A percentile compares a stretch with the other conserved stretches of the same genome.
Conservation (phyloP, 1,140 invertebrate genomes). For the Brachionus rotundiformis region DNA sequence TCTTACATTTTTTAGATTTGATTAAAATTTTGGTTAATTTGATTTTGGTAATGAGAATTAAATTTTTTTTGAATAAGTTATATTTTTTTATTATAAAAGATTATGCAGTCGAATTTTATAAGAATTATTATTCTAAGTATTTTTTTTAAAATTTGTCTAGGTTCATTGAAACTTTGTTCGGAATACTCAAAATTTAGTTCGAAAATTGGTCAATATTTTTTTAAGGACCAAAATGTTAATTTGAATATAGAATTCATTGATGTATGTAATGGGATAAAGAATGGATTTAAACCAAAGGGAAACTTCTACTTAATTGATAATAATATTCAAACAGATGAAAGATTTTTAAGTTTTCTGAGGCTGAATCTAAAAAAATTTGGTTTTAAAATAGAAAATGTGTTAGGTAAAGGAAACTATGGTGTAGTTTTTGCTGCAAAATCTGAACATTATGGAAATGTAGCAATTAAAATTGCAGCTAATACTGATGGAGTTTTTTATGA, state of each 20-base stretch:
- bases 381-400: neutral
- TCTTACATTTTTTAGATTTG: neutral
- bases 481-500: constrained; percentile 24
- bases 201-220: neutral
- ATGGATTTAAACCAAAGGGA: neutral
- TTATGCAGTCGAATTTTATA: neutral
- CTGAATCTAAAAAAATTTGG: neutral
- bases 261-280: neutral
- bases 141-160: neutral
- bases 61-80: neutral
- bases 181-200: neutral
- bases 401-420: constrained; percentile 36
- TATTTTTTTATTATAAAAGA: neutral
- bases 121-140: neutral
- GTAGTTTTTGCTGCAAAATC: constrained; percentile 33
- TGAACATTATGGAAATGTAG: constrained; percentile 35
- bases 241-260: constrained; percentile 42
- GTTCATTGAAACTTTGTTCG: neutral
- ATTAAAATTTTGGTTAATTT: neutral
- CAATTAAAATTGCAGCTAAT: constrained; percentile 33
- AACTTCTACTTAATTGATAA: constrained; percentile 30
- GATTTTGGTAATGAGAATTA: neutral
- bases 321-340: neutral
- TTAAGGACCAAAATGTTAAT: neutral
- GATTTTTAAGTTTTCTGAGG: constrained; percentile 3